These are phyloP conservation scores for Myotis myotis DNA, from an alignment of 2,797 vertebrate species.

Conservation along the genomic window DNA sequence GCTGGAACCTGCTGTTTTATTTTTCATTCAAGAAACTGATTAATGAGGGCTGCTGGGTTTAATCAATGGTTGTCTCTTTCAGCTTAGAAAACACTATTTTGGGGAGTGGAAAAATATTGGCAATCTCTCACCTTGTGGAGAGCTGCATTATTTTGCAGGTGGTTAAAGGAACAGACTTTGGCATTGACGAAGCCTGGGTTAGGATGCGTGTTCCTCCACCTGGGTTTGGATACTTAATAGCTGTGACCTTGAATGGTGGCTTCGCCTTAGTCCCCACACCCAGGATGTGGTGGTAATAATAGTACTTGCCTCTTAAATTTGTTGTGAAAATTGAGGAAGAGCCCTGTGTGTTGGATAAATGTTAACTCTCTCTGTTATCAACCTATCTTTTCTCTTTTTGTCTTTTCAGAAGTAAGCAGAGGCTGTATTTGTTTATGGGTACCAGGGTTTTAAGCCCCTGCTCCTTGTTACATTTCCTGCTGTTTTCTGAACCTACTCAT, in stretches of 20 bases:
- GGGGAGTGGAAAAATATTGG: slow-evolving; percentile 50
- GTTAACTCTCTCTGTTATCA: background rate
- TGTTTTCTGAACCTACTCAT: background rate
- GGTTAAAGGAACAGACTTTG: background rate
- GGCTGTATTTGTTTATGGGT: background rate
- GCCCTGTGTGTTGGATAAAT: background rate
- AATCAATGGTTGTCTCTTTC: slow-evolving; percentile 69
- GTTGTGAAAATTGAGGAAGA: background rate
- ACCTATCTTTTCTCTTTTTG: background rate
- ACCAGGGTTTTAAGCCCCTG: background rate
- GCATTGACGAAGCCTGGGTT: background rate
- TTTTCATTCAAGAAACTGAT: slow-evolving; percentile 68
- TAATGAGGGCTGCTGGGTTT: slow-evolving; percentile 68
- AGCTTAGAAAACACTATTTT: slow-evolving; percentile 69
- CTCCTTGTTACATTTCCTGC: slow-evolving; percentile 2
- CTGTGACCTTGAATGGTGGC: background rate
- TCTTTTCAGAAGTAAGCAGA: slow-evolving; percentile 24
- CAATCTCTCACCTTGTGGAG: slow-evolving; percentile 43
- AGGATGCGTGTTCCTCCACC: background rate
- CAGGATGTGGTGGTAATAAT: background rate
- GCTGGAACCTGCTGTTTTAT: slow-evolving; percentile 63
- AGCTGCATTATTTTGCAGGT: background rate
- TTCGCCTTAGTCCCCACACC: background rate
- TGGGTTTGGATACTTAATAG: background rate
- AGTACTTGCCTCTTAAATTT: background rate